Evolutionary conservation across 2,113 vertebrate species (phyloP).

Genomic region (Oryzias javanicus): DNA sequence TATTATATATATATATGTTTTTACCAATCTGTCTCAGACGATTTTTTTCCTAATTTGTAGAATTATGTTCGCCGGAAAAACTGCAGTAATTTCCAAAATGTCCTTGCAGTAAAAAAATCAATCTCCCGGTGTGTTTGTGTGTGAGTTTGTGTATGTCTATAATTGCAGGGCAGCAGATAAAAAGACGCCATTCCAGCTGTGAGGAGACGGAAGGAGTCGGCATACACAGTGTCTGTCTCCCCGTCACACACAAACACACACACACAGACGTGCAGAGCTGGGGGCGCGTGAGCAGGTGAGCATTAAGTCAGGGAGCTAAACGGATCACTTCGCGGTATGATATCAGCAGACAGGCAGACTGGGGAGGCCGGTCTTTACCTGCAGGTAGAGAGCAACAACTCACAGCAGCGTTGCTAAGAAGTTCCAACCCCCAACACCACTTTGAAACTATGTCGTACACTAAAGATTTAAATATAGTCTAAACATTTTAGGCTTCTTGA

Average conservation of each 20-base stretch:
- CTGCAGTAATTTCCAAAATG: slow-evolving; percentile 25
- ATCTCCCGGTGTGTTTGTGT: slow-evolving; percentile 26
- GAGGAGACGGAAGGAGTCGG: slow-evolving; percentile 52
- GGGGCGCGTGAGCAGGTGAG: slow-evolving; percentile 65
- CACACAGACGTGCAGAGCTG: slow-evolving; percentile 25
- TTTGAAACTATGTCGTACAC: too few relatives aligned
- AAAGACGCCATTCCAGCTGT: slow-evolving; percentile 62
- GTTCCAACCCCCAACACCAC: too few relatives aligned
- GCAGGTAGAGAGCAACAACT: slow-evolving; percentile 62
- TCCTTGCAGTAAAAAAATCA: slow-evolving; percentile 20
- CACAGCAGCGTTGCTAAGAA: slow-evolving; percentile 60
- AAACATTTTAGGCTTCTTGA: too few relatives aligned
- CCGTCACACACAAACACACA: slow-evolving; percentile 19
- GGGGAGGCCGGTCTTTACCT: slow-evolving; percentile 68
- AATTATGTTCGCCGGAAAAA: neutral
- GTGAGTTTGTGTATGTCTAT: slow-evolving; percentile 36
- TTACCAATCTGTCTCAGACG: slow-evolving; percentile 9
- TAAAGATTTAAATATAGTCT: neutral
- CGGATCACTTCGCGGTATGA: slow-evolving; percentile 66
- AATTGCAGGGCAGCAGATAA: slow-evolving; percentile 60
- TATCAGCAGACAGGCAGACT: slow-evolving; percentile 73
- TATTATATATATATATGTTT: slow-evolving; percentile 3
- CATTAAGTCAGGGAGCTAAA: slow-evolving; percentile 72
- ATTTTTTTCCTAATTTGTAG: neutral
- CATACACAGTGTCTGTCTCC: slow-evolving; percentile 12